Conservation (phyloP, 1,140 invertebrate species). For the Triops longicaudatus region DNA sequence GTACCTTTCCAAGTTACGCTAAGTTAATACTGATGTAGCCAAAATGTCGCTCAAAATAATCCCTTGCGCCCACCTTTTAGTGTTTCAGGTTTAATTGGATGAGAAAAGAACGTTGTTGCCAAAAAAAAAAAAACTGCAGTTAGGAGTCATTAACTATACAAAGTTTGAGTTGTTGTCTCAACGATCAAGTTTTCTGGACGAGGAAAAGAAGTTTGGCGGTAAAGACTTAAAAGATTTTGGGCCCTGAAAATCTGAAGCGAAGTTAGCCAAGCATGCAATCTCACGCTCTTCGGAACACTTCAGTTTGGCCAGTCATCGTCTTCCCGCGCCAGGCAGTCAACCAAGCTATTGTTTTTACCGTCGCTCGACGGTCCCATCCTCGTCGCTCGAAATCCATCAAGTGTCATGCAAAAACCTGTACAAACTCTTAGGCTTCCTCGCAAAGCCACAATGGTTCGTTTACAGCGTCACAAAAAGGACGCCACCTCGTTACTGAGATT, state of each 20-base stretch:
- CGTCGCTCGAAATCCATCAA: neutral
- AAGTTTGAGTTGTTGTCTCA: neutral
- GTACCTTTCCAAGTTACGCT: neutral
- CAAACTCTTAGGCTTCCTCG: neutral
- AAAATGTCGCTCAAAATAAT: neutral
- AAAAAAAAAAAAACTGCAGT: neutral
- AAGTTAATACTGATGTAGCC: neutral
- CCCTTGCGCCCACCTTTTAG: neutral
- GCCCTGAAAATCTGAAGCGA: neutral
- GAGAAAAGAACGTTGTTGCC: neutral
- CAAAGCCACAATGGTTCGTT: neutral
- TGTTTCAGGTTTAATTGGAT: conserved; percentile 1
- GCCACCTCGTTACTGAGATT: neutral
- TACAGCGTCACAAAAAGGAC: neutral
- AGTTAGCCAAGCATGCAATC: conserved; percentile 14
- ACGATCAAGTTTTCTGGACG: neutral
- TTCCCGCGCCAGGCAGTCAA: neutral
- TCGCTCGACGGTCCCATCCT: neutral
- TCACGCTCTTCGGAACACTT: neutral
- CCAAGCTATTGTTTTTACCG: conserved; percentile 3
- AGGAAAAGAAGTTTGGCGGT: neutral
- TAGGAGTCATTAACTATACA: neutral
- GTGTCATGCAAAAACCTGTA: neutral
- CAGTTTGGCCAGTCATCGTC: conserved; percentile 2
- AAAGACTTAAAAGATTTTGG: neutral